Evolutionary conservation across 2,797 vertebrate species (phyloP).

Genomic region (Poecilia wingei): DNA sequence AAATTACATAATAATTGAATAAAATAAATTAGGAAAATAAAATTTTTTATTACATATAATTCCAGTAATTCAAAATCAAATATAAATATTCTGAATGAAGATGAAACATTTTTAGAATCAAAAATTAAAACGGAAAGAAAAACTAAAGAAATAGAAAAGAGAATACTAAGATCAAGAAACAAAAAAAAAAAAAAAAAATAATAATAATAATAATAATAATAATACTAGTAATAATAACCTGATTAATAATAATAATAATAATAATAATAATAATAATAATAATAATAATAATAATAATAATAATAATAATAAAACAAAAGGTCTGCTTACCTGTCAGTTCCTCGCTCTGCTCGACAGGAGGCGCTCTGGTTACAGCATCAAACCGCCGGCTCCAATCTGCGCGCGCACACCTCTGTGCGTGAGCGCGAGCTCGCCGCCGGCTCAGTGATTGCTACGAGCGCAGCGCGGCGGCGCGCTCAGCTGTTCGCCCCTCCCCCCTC

Average conservation of each 20-base stretch:
- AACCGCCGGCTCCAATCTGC: not conserved
- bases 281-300: not conserved
- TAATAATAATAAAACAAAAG: not conserved
- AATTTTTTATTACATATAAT: not conserved
- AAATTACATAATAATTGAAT: not conserved
- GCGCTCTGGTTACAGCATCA: constrained; percentile 52
- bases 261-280: not conserved
- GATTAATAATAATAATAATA: not conserved
- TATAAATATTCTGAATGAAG: not conserved
- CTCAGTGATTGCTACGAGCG: constrained; percentile 41
- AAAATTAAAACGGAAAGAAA: not conserved
- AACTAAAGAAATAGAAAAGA: not conserved
- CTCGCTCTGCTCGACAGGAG: constrained; percentile 23
- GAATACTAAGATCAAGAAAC: not conserved
- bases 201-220: not conserved
- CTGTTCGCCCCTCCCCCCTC: not conserved
- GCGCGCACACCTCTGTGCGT: constrained; percentile 15
- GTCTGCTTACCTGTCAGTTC: constrained; percentile 13
- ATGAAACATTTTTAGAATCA: not conserved
- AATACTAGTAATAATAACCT: not conserved
- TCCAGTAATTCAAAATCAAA: not conserved
- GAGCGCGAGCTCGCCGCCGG: constrained; percentile 19
- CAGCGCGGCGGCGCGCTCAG: constrained; percentile 41
- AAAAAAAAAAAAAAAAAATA: too few species aligned
- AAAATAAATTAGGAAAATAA: not conserved